Evolutionary conservation across 1,140 invertebrate species (phyloP).

Genomic region (Apis cerana): DNA sequence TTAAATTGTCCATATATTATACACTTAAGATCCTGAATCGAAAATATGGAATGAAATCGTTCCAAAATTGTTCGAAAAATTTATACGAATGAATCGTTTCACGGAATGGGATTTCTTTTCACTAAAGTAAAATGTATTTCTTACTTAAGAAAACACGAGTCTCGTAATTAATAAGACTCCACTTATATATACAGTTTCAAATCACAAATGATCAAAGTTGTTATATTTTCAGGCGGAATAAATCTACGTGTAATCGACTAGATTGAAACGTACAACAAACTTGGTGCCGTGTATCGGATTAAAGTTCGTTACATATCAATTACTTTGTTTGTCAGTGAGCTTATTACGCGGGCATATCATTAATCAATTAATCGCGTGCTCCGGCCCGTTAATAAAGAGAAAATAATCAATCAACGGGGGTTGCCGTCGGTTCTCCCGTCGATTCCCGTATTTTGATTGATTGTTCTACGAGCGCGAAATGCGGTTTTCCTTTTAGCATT

Average conservation of each 20-base stretch:
- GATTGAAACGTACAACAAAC: not conserved
- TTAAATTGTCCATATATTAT: too few species aligned
- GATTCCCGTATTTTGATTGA: constrained; percentile 45
- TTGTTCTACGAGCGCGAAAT: constrained; percentile 42
- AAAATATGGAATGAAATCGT: too few species aligned
- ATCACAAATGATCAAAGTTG: too few species aligned
- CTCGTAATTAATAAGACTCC: too few species aligned
- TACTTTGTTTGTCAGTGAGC: constrained; percentile 19
- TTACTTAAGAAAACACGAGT: too few species aligned
- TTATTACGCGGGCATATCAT: constrained; percentile 35
- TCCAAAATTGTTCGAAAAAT: too few species aligned
- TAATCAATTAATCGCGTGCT: constrained; percentile 38
- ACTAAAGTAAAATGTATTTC: too few species aligned
- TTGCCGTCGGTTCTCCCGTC: constrained; percentile 6
- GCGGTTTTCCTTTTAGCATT: constrained; percentile 45
- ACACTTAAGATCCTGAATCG: too few species aligned
- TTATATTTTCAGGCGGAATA: not conserved
- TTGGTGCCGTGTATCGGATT: not conserved
- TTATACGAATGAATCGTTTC: too few species aligned
- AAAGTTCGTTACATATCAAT: constrained; percentile 17
- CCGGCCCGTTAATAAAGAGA: constrained; percentile 38
- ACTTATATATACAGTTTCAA: too few species aligned
- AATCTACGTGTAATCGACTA: not conserved
- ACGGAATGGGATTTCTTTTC: too few species aligned
- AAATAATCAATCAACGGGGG: constrained; percentile 43